Conservation (phyloP, 2,797 vertebrate species). For the Xenopus petersii region DNA sequence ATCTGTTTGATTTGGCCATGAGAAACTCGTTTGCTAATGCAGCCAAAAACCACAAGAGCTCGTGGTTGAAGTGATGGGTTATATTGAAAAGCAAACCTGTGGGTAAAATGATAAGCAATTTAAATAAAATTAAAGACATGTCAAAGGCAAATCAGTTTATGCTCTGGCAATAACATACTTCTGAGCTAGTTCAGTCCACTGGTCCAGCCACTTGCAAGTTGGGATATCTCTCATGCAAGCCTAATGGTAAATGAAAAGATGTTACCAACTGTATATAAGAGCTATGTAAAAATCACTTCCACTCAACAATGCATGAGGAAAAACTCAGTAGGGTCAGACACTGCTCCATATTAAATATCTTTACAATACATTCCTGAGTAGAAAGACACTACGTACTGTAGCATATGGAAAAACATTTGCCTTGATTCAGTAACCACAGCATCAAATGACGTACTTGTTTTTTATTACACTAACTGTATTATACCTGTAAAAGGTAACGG, state of each 20-base stretch:
- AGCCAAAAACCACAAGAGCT: constrained; percentile 95
- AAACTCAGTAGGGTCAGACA: no score
- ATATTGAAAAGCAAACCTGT: constrained; percentile 97
- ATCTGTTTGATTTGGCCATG: constrained; percentile 96
- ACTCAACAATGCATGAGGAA: no score
- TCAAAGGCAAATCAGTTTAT: neutral
- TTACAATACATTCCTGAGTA: no score
- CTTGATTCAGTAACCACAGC: no score
- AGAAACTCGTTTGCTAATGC: constrained; percentile 94
- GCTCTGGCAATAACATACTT: constrained; percentile 69
- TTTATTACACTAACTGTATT: no score
- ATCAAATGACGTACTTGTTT: no score
- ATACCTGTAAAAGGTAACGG: no score
- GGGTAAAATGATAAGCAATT: constrained; percentile 24
- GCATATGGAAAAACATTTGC: no score
- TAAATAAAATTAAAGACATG: neutral
- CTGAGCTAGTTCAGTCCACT: constrained; percentile 97
- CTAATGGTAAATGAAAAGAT: constrained; percentile 60
- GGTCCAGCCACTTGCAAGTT: constrained; percentile 96
- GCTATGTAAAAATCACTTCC: no score
- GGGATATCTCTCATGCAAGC: constrained; percentile 98
- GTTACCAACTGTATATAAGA: neutral
- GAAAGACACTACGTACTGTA: no score
- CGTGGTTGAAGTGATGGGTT: constrained; percentile 96
- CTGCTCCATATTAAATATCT: no score